phyloP scores from a whole-genome alignment of 2,888 invertebrate species.

The Eubasilissa splendida region DNA sequence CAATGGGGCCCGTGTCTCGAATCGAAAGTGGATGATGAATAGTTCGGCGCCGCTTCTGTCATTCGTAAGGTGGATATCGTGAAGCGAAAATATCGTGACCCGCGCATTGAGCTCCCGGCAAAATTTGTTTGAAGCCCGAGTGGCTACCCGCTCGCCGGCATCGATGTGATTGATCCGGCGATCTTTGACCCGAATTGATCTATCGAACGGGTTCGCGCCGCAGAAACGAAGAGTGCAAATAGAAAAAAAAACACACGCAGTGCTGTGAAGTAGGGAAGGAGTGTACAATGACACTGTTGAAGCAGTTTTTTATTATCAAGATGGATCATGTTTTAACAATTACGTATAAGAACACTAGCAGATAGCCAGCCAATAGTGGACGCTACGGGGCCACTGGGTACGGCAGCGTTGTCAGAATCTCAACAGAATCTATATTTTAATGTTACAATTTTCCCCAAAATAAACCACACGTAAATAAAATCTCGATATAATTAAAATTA shows the following conservation, averaged over 20 bases:
- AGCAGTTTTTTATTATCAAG: no score
- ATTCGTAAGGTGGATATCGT: not conserved
- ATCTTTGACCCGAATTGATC: slow-evolving; percentile 18
- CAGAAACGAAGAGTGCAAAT: slow-evolving; percentile 3
- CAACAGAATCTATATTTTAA: no score
- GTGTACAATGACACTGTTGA: no score
- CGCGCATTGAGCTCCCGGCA: slow-evolving; percentile 24
- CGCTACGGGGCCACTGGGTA: no score
- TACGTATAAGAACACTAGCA: no score
- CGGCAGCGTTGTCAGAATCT: no score
- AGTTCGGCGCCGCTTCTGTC: slow-evolving; percentile 14
- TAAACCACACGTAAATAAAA: no score
- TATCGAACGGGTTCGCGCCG: not conserved
- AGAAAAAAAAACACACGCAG: not conserved
- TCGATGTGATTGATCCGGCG: slow-evolving; percentile 9
- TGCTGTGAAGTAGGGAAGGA: not conserved
- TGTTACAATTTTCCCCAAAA: no score
- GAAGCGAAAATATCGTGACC: slow-evolving; percentile 3
- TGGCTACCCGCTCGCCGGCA: not conserved
- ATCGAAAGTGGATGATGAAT: slow-evolving; percentile 26
- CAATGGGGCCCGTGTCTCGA: slow-evolving; percentile 1
- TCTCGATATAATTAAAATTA: no score
- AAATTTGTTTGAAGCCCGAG: slow-evolving; percentile 12
- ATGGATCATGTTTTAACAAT: no score
- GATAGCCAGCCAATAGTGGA: no score